Conservation (phyloP, 2,797 vertebrate genomes). For the Eospalax fontanierii region DNA sequence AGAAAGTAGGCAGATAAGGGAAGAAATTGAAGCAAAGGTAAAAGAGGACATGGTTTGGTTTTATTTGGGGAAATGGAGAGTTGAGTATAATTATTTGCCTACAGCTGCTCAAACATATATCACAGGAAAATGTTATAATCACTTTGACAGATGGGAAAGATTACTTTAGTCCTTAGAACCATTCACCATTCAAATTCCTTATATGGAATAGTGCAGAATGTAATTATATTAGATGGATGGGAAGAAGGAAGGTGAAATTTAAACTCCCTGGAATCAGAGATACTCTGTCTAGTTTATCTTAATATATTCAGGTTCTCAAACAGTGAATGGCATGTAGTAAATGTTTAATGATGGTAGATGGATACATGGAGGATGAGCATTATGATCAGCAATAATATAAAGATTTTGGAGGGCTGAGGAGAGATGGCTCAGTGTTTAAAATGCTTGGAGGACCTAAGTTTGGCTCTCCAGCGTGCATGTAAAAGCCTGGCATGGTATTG, state of each 20-base stretch:
- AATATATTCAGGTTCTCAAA: slow-evolving; percentile 14
- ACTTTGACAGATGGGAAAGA: background rate
- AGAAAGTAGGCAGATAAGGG: background rate
- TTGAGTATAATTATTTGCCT: background rate
- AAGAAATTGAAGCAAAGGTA: background rate
- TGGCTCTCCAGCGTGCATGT: background rate
- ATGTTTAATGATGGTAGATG: background rate
- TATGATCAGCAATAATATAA: background rate
- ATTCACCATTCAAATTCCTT: background rate
- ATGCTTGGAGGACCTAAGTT: background rate
- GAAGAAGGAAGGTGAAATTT: background rate
- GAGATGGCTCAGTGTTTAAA: background rate
- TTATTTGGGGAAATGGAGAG: slow-evolving; percentile 13
- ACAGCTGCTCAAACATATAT: background rate
- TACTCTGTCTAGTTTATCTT: slow-evolving; percentile 8
- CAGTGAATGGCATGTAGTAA: background rate
- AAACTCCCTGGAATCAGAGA: slow-evolving; percentile 13
- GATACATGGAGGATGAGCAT: background rate
- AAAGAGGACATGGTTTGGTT: background rate
- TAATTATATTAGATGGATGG: background rate
- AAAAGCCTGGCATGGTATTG: background rate
- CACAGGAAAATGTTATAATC: background rate
- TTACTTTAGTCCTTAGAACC: background rate
- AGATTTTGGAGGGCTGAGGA: slow-evolving; percentile 5
- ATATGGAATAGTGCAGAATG: background rate